These are phyloP conservation scores for Acrossocheilus wenchowensis DNA, from an alignment of 2,797 vertebrate species.

Conservation along the genomic window DNA sequence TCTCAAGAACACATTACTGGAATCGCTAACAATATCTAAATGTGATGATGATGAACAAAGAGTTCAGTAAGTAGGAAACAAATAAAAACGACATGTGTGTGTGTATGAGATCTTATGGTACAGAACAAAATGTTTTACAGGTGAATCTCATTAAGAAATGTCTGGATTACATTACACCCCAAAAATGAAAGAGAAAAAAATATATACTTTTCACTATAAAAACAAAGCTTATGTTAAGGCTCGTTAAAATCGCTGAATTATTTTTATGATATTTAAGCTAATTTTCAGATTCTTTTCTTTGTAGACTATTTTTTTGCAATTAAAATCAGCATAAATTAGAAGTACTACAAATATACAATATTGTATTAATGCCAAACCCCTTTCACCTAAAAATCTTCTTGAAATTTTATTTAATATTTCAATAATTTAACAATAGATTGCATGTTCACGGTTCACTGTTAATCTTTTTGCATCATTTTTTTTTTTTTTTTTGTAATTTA, in stretches of 20 bases:
- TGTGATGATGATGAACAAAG: not conserved
- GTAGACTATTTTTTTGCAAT: not conserved
- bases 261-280: not conserved
- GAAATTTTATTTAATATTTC: not conserved
- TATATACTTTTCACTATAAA: not conserved
- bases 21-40: not conserved
- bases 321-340: not conserved
- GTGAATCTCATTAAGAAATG: not conserved
- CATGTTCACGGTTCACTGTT: not conserved
- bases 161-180: not conserved
- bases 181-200: not conserved
- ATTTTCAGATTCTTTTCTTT: not conserved
- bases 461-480: not conserved
- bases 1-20: not conserved
- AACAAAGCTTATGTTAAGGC: not conserved
- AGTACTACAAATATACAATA: not conserved
- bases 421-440: not conserved
- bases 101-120: not conserved
- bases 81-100: not conserved
- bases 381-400: not conserved
- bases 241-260: not conserved
- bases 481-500: not conserved
- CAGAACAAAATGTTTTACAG: not conserved
- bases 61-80: not conserved
- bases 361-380: not conserved